These are phyloP conservation scores for Mus caroli DNA, from an alignment of 2,797 vertebrate genomes.

Conservation along the genomic window DNA sequence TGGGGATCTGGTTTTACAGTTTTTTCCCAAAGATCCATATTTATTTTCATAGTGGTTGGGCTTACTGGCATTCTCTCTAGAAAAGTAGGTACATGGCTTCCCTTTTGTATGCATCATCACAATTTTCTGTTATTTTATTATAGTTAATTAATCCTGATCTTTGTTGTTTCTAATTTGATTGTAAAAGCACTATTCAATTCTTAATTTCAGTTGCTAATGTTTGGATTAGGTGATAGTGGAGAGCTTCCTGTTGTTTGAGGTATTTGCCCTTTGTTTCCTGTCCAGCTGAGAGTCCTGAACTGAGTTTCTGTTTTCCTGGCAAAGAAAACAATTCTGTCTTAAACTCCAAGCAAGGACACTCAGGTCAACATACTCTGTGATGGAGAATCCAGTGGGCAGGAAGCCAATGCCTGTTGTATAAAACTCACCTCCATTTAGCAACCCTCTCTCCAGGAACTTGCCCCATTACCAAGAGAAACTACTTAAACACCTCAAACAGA, in stretches of 20 bases:
- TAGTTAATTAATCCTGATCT: background rate
- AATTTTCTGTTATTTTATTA: background rate
- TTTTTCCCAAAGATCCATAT: background rate
- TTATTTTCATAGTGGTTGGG: background rate
- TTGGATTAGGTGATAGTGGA: conserved; percentile 22
- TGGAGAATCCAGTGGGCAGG: background rate
- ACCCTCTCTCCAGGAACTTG: background rate
- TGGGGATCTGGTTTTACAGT: background rate
- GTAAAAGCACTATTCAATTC: conserved; percentile 12
- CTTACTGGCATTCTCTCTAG: background rate
- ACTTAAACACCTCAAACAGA: background rate
- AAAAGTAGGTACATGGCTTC: background rate
- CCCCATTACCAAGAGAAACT: background rate
- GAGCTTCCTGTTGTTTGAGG: background rate
- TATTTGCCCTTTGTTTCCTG: background rate
- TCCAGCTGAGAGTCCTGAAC: background rate
- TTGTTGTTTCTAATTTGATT: conserved; percentile 39
- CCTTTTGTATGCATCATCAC: no score
- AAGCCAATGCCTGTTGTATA: background rate
- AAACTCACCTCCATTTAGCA: background rate
- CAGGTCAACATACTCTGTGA: background rate
- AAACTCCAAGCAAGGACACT: background rate
- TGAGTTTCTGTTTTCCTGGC: conserved; percentile 39
- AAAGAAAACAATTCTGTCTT: background rate
- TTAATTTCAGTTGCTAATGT: conserved; percentile 36